A percentile compares a stretch with the other conserved stretches of the same genome.
These are phyloP conservation scores for Botrylloides violaceus DNA, from an alignment of 23 tunicate genomes.

Conservation along the genomic window DNA sequence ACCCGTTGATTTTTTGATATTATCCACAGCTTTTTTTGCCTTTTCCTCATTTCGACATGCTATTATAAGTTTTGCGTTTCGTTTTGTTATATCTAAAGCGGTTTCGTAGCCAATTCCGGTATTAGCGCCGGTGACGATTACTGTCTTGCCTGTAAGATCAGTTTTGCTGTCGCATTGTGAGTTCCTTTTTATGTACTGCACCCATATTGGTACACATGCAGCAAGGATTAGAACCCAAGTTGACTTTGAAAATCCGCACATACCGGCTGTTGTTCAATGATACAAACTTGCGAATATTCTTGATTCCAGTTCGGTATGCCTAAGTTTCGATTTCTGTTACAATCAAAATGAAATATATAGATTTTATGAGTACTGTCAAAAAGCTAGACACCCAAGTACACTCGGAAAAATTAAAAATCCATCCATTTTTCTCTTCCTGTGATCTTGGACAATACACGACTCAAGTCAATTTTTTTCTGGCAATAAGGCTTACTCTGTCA, in stretches of 20 bases:
- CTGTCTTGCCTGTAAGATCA: neutral
- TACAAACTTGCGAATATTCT: too few species aligned
- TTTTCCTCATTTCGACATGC: conserved; percentile 7
- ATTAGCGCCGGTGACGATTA: conserved; percentile 1
- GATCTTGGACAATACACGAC: too few species aligned
- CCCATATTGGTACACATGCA: neutral
- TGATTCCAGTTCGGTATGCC: too few species aligned
- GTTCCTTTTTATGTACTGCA: neutral
- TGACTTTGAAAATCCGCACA: neutral
- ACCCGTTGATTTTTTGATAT: neutral
- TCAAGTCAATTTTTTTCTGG: too few species aligned
- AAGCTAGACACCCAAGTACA: too few species aligned
- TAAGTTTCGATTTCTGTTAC: too few species aligned
- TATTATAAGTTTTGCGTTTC: neutral
- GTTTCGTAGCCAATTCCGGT: conserved; percentile 1
- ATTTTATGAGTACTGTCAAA: too few species aligned
- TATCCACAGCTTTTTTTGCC: neutral
- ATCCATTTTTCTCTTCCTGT: too few species aligned
- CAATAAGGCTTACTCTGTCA: too few species aligned
- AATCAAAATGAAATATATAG: too few species aligned
- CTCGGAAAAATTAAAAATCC: too few species aligned
- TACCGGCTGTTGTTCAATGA: neutral
- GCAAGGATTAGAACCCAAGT: neutral
- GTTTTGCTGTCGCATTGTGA: neutral
- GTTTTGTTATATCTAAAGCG: neutral